Evolutionary conservation across 2,113 vertebrate species (phyloP).

Genomic region (Neomonachus schauinslandi): DNA sequence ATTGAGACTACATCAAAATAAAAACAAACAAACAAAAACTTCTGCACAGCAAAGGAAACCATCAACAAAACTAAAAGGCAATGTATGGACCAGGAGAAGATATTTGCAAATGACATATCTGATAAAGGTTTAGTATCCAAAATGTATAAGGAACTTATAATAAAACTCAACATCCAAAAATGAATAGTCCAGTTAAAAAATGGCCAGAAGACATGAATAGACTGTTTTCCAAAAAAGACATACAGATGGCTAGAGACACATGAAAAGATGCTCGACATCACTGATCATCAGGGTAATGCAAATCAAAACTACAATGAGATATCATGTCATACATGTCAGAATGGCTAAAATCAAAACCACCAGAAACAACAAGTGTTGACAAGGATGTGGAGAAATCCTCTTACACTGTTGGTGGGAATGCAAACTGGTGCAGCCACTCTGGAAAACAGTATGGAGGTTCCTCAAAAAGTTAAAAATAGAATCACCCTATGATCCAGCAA

Average conservation of each 20-base stretch:
- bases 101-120: neutral
- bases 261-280: no score
- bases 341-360: neutral
- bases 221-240: no score
- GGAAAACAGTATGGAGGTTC: neutral
- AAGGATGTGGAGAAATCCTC: neutral
- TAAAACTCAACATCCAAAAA: no score
- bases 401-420: neutral
- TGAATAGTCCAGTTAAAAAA: no score
- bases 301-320: no score
- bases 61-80: neutral
- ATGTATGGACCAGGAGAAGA: neutral
- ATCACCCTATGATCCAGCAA: neutral
- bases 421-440: neutral
- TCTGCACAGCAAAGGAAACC: neutral
- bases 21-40: neutral
- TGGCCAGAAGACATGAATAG: no score
- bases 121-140: no score
- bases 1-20: neutral
- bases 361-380: neutral
- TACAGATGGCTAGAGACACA: no score
- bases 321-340: no score
- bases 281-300: no score
- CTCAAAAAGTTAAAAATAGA: neutral
- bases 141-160: no score